These are phyloP conservation scores for Callinectes sapidus DNA, from an alignment of 2,888 invertebrate species.

Conservation along the genomic window DNA sequence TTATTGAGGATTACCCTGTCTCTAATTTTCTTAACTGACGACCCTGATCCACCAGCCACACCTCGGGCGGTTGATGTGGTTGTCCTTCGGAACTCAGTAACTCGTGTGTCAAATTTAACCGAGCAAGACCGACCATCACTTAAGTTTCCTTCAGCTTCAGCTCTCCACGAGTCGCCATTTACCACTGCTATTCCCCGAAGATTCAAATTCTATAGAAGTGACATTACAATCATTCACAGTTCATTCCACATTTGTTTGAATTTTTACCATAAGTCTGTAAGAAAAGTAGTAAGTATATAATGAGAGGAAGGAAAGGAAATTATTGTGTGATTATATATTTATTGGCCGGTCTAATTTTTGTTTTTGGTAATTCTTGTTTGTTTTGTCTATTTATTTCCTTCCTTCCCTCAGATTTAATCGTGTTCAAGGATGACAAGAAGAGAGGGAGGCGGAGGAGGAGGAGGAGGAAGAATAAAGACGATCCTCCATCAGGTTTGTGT, in stretches of 20 bases:
- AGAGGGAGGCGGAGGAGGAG: neutral
- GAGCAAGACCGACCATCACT: neutral
- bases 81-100: neutral
- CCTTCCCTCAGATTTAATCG: no score
- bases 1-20: neutral
- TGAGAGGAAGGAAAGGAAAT: no score
- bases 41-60: neutral
- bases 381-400: no score
- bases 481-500: neutral
- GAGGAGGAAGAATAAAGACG: neutral
- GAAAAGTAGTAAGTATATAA: no score
- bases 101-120: neutral
- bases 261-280: no score
- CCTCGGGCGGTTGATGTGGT: neutral
- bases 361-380: no score
- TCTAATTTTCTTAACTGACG: neutral
- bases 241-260: no score
- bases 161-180: no score
- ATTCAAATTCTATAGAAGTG: no score
- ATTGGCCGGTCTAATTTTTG: no score
- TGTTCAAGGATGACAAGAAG: neutral
- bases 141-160: neutral
- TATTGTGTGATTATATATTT: no score
- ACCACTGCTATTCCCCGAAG: neutral
- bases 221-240: no score